Percentiles rank a stretch among this genome's conserved stretches.
phyloP scores from a whole-genome alignment of 2,888 invertebrate genomes.

The Dryocosmus kuriphilus region DNA sequence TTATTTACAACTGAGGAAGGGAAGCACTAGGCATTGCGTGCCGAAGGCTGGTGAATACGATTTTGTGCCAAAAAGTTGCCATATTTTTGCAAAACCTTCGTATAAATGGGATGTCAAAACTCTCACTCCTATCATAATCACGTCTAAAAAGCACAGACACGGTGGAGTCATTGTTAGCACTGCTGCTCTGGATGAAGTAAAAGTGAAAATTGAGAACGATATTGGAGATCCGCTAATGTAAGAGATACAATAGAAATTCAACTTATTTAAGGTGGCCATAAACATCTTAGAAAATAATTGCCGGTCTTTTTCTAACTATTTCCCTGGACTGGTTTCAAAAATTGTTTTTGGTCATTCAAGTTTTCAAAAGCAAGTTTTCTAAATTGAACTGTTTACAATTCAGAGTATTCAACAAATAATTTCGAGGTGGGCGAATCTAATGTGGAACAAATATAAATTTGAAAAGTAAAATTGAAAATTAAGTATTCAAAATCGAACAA shows the following conservation, averaged over 20 bases:
- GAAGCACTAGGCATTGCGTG: slow-evolving; percentile 87
- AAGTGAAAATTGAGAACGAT: slow-evolving; percentile 74
- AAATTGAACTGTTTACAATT: no score
- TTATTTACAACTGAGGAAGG: slow-evolving; percentile 80
- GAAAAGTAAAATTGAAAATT: no score
- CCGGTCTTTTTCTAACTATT: no score
- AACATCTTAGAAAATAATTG: no score
- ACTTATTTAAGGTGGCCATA: background rate
- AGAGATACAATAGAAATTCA: slow-evolving; percentile 46
- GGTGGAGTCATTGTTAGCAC: slow-evolving; percentile 67
- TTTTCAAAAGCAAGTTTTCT: slow-evolving; percentile 24
- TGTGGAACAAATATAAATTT: no score
- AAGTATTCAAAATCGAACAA: no score
- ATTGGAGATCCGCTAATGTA: slow-evolving; percentile 65
- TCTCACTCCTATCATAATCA: slow-evolving; percentile 72
- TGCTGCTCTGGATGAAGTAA: slow-evolving; percentile 75
- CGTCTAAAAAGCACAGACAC: slow-evolving; percentile 71
- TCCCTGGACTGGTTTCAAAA: background rate
- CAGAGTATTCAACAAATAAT: no score
- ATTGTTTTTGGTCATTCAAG: slow-evolving; percentile 37
- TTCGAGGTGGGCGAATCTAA: no score
- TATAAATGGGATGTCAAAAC: slow-evolving; percentile 79
- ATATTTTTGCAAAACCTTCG: slow-evolving; percentile 82
- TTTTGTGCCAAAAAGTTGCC: slow-evolving; percentile 89
- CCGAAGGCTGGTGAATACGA: slow-evolving; percentile 84